Base-by-base conservation (phyloP, 1,140 invertebrate genomes). In the Archegozetes longisetosus region DNA sequence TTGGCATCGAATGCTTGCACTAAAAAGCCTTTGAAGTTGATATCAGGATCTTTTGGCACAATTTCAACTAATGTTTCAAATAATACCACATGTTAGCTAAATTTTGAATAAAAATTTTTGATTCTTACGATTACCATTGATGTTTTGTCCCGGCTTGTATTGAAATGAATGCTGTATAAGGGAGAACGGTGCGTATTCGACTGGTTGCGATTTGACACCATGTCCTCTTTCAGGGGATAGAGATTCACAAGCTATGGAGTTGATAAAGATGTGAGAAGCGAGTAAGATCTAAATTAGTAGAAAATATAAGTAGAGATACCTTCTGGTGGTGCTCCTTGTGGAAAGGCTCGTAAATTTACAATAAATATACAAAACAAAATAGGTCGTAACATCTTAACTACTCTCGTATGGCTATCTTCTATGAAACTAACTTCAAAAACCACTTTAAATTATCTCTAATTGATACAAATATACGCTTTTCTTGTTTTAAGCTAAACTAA, bases 21-120 rank as follows among this genome's bases (percentile, higher is more conserved):
- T 24, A 64, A 13, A 20, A 64, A 58, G 20, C 62, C 62, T 50
- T 58, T 64, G 61, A 64, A 64, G 27, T 23, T 56, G 24, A 32
- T 26, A 28, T 55, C 28, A n/a, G 23, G 20, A 23, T 55, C 53
- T 13, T 13, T 12, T 12, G 51, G 25, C 12, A 53, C 22, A 22
- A 53, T 53, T 22, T 53, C 51, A 13, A 53, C 51, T 53, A 22
- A 13, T 22, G 25, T 12, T 12, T 12, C 12, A 13, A 13, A 22
- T 13, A 53, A 13, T 12, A 22, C 22, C 12, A 53, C 22, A 13
- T 12, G 22, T 12, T 12, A 13, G 22, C 13, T 53, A 29, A n/a
- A 23, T 55, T 28, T 25, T 12, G 6, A 48, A 20, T 55, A 46
- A 28, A 29, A 29, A 28, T 29, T 46, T 29, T 25, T 9, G 24